Evolutionary conservation across 2,797 vertebrate species (phyloP).

Genomic region (Holocentrus rufus): DNA sequence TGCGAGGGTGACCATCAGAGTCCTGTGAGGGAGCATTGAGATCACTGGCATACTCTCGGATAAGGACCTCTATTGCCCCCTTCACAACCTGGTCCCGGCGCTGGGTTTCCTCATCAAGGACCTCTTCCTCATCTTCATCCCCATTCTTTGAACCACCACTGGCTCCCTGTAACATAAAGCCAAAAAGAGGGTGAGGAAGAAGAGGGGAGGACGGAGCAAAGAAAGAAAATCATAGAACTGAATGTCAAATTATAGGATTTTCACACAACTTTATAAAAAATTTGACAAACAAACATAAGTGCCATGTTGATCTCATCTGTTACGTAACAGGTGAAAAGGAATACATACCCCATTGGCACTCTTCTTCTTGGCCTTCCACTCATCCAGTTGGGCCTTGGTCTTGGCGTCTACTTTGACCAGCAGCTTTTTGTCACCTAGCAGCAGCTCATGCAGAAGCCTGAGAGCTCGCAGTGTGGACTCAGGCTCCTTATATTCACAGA

Average conservation of each 20-base stretch:
- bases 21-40: conserved; percentile 96
- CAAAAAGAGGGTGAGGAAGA: neutral
- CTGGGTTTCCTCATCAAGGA: conserved; percentile 95
- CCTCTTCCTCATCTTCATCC: conserved; percentile 89
- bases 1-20: conserved; percentile 93
- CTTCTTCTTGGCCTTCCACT: conserved; percentile 98
- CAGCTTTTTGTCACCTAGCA: conserved; percentile 97
- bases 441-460: conserved; percentile 94
- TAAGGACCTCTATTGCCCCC: conserved; percentile 94
- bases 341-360: conserved; percentile 91
- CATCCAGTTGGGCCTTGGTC: conserved; percentile 97
- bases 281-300: neutral
- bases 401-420: conserved; percentile 99
- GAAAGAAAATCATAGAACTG: neutral
- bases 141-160: conserved; percentile 72
- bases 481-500: conserved; percentile 99
- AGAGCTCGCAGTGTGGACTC: conserved; percentile 95
- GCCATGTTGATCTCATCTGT: neutral
- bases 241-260: neutral
- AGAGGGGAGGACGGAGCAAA: neutral
- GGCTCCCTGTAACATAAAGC: conserved; percentile 39
- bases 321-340: neutral
- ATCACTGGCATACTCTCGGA: conserved; percentile 96
- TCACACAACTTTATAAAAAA: neutral
- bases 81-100: conserved; percentile 95